Base-by-base conservation (phyloP, 2,888 invertebrate species). In the Alloscopus bannaensis region DNA sequence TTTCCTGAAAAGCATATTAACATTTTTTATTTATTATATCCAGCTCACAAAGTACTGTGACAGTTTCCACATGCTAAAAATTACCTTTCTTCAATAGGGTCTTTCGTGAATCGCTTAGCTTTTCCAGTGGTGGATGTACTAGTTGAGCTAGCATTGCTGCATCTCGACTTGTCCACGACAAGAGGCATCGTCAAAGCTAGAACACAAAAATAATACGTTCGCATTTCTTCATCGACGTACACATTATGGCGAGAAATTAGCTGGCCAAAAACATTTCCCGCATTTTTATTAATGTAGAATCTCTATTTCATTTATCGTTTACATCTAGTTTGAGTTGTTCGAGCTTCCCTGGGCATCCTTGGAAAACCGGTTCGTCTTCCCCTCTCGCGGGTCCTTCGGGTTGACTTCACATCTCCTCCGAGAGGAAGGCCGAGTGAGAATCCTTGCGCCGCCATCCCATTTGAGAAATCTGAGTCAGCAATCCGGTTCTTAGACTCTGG, bases 81-180 rank as follows among this genome's bases (percentile, higher is more conserved):
- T 87, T 87, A 90, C 90, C 88, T 89, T 86, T 90, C 90, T 47
- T 88, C 87, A 72, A 89, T 88, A 80, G 88, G 87, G 76, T 90
- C 89, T 88, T 91, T 90, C 88, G 90, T 89, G 86, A 89, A 88
- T 47, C 89, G 88, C 79, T 89, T 89, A 81, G 89, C 89, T 81
- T 87, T 87, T 0, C 76, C 62, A 83, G 91, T 92, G 86, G 93
- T 93, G 13, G 84, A 84, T 4, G 84, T 81, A 31, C 83, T 93
- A 0, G 90, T 90, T 26, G 92, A 86, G 87, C 94, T 95, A 85
- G 93, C 90, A 29, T 94, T 91, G n/a, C 95, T 95, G 86, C 94
- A 94, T 88, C 94, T 94, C 4, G 95, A 95, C 88, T 94, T 94
- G 86, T 95, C 95, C 60, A 85, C 84, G 26, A 68, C 13, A 2